phyloP scores from a whole-genome alignment of 2,797 vertebrate species.

The Anisognathus igniventris region DNA sequence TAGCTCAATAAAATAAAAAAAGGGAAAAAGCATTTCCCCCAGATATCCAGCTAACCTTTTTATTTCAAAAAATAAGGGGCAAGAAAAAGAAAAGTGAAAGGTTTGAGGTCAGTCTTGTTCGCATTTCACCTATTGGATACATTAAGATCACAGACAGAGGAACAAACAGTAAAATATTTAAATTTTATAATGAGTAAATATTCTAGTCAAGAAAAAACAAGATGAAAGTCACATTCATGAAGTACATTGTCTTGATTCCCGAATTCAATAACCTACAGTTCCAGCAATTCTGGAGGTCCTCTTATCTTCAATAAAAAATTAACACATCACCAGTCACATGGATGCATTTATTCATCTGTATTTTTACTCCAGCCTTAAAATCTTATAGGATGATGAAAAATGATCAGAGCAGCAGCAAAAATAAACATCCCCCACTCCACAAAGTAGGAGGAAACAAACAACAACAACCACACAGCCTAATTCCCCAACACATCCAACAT shows the following conservation, averaged over 20 bases:
- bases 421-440: neutral
- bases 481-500: neutral
- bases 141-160: neutral
- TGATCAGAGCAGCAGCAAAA: neutral
- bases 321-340: neutral
- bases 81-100: neutral
- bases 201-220: neutral
- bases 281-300: neutral
- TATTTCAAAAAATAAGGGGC: slow-evolving; percentile 19
- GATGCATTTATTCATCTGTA: neutral
- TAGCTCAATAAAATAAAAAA: slow-evolving; percentile 38
- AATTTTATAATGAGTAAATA: neutral
- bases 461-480: rapidly evolving
- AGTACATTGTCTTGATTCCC: neutral
- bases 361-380: neutral
- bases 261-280: neutral
- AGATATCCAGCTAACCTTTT: neutral
- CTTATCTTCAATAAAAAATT: neutral
- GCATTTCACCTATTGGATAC: neutral
- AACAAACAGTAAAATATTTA: neutral
- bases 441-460: neutral
- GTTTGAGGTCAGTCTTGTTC: neutral
- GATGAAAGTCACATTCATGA: neutral
- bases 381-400: neutral
- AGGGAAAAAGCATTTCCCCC: neutral